Percentiles rank a stretch among this genome's conserved stretches.
Evolutionary conservation across 2,113 vertebrate genomes (phyloP).

Genomic region (Alethe castanea): DNA sequence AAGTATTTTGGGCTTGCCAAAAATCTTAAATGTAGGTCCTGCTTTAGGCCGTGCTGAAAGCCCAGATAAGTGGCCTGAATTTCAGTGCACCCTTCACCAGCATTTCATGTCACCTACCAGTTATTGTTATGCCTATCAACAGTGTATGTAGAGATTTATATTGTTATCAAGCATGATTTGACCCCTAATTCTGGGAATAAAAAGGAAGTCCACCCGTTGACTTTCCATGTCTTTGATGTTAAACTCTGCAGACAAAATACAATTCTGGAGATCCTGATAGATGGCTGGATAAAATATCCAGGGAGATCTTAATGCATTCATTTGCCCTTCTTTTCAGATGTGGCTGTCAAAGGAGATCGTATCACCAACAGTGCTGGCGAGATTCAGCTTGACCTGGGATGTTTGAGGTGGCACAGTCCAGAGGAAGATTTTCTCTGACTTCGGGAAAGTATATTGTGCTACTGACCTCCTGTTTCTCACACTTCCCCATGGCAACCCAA

Average conservation of each 20-base stretch:
- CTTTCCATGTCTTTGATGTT: slow-evolving; percentile 19
- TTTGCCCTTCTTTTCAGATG: background rate
- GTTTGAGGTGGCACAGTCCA: background rate
- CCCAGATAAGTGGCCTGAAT: slow-evolving; percentile 44
- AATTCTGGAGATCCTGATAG: background rate
- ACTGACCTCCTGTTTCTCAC: background rate
- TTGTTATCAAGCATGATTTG: background rate
- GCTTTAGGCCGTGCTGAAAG: background rate
- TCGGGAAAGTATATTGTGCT: background rate
- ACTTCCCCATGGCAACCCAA: background rate
- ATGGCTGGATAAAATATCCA: slow-evolving; percentile 34
- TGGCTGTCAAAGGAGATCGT: background rate
- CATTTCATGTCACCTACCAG: background rate
- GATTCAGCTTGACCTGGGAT: background rate
- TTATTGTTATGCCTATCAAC: slow-evolving; percentile 15
- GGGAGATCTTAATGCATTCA: slow-evolving; percentile 24
- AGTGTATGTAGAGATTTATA: background rate
- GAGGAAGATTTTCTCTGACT: background rate
- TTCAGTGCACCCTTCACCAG: slow-evolving; percentile 13
- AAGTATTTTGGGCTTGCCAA: slow-evolving; percentile 53
- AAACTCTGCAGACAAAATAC: slow-evolving; percentile 26
- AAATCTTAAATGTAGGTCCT: slow-evolving; percentile 47
- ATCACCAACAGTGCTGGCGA: background rate
- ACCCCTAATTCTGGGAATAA: background rate
- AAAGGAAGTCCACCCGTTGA: background rate